These are phyloP conservation scores for Drosophila stalkeri DNA, from an alignment of 2,888 invertebrate species.

Conservation along the genomic window DNA sequence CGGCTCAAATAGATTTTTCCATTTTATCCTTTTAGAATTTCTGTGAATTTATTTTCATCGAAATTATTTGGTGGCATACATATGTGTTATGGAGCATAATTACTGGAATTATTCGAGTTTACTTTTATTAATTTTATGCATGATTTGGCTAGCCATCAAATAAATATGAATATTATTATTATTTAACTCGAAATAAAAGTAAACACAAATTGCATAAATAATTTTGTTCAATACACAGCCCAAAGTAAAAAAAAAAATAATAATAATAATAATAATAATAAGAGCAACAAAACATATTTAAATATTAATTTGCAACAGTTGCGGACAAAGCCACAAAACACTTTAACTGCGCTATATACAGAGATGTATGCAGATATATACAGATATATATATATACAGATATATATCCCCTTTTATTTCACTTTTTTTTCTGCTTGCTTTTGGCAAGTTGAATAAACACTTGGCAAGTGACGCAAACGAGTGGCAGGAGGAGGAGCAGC, in stretches of 20 bases:
- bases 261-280: neutral
- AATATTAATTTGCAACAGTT: conserved; percentile 48
- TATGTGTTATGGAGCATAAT: neutral
- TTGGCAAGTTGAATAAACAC: conserved; percentile 74
- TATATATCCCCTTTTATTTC: conserved; percentile 3
- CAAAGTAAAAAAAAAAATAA: too few species aligned
- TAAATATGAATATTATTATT: conserved; percentile 6
- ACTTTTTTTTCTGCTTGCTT: conserved; percentile 52
- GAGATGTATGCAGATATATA: conserved; percentile 1
- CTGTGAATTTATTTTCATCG: neutral
- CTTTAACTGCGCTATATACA: neutral
- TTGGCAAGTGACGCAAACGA: conserved; percentile 74
- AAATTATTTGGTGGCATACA: neutral
- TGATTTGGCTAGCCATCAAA: conserved; percentile 5
- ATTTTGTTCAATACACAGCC: conserved; percentile 14
- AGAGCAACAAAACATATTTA: conserved; percentile 25
- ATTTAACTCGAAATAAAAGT: neutral
- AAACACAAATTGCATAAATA: conserved; percentile 32
- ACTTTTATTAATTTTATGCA: conserved; percentile 6
- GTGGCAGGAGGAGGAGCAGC: neutral
- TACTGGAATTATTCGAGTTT: conserved; percentile 1
- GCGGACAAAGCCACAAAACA: neutral
- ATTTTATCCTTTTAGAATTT: neutral
- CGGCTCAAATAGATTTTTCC: neutral
- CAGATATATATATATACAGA: conserved; percentile 3